Percentiles rank a stretch among this genome's conserved stretches.
Conservation (phyloP, 1,140 invertebrate genomes). For the Apis laboriosa region DNA sequence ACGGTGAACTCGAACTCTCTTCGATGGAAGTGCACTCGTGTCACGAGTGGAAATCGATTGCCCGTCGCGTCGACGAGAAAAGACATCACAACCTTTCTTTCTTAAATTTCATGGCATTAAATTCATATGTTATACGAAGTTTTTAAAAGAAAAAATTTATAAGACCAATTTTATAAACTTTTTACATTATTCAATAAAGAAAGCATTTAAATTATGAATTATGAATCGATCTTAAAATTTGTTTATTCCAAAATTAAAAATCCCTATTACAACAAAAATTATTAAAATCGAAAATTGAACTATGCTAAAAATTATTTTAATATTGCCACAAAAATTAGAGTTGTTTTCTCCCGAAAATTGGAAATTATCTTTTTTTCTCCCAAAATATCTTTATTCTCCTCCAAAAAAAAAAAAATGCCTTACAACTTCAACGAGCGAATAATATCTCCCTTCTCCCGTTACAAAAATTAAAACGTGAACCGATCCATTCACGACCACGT, state of each 20-base stretch:
- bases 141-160: background rate
- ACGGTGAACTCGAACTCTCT: conserved; percentile 50
- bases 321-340: too few relatives aligned
- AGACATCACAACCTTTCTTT: background rate
- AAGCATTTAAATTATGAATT: too few relatives aligned
- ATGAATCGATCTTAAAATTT: too few relatives aligned
- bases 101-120: background rate
- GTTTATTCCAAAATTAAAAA: too few relatives aligned
- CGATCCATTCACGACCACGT: background rate
- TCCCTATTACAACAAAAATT: too few relatives aligned
- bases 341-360: too few relatives aligned
- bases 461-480: background rate
- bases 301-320: too few relatives aligned
- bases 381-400: too few relatives aligned
- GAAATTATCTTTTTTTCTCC: too few relatives aligned
- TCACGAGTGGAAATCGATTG: conserved; percentile 53
- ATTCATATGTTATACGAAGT: too few relatives aligned
- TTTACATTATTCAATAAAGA: background rate
- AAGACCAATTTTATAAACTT: background rate
- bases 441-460: background rate
- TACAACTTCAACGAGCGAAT: background rate
- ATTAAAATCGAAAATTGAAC: too few relatives aligned
- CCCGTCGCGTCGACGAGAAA: background rate
- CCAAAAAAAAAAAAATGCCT: too few relatives aligned
- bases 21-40: conserved; percentile 24